Evolutionary conservation across 1,140 invertebrate species (phyloP).

Genomic region (Sminthurinus signatus): DNA sequence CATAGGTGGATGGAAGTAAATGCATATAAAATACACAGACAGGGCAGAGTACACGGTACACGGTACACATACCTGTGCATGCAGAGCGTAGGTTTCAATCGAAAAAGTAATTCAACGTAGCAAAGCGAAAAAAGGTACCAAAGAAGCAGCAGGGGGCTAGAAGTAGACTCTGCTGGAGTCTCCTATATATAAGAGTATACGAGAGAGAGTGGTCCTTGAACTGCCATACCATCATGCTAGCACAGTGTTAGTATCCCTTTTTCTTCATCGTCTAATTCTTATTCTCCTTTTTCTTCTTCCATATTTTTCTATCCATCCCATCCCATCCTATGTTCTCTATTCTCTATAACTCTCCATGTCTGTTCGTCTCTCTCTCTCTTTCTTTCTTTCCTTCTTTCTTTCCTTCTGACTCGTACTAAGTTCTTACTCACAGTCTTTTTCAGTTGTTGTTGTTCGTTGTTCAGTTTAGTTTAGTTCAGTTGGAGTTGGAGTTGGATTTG

Average conservation of each 20-base stretch:
- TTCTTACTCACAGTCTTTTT: no score
- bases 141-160: conserved; percentile 35
- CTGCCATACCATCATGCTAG: no score
- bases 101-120: background rate
- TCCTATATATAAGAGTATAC: no score
- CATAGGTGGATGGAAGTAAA: no score
- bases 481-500: no score
- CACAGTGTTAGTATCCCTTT: conserved; percentile 14
- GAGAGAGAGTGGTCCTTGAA: conserved; percentile 39
- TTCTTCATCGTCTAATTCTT: background rate
- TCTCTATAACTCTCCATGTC: background rate
- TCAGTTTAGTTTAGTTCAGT: no score
- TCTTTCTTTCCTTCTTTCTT: background rate
- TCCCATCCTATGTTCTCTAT: conserved; percentile 3
- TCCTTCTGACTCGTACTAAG: no score
- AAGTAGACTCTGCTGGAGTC: conserved; percentile 36
- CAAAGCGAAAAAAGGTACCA: conserved; percentile 34
- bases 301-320: background rate
- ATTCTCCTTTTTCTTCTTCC: background rate
- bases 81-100: background rate
- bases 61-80: no score
- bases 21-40: no score
- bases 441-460: no score
- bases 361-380: background rate
- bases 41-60: no score